phyloP scores from a whole-genome alignment of 2,888 invertebrate species.

The Sarcophaga caerulescens region DNA sequence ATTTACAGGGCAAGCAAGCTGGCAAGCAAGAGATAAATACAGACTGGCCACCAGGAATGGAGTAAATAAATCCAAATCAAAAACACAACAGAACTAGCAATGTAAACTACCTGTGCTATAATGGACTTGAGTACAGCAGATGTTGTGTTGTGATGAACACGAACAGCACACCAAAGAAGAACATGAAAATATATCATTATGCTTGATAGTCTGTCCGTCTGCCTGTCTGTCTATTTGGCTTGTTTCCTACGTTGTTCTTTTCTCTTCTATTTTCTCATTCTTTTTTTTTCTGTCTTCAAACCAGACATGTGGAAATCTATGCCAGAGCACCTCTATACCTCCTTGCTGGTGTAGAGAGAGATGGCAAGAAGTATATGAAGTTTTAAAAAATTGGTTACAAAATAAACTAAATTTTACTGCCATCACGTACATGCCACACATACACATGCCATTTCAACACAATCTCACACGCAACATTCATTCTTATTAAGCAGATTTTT shows the following conservation, averaged over 20 bases:
- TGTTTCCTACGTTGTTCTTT: background rate
- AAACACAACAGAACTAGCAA: background rate
- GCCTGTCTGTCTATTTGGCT: background rate
- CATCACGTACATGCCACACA: constrained; percentile 31
- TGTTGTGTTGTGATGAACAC: background rate
- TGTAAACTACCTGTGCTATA: constrained; percentile 19
- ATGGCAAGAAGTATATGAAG: background rate
- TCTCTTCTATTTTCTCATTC: background rate
- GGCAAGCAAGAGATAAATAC: background rate
- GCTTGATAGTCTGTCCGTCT: background rate
- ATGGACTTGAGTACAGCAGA: background rate
- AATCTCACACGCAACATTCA: background rate
- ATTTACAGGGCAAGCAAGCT: background rate
- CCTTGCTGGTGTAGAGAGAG: no score
- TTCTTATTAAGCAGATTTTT: background rate
- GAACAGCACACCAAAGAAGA: background rate
- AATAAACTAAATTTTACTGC: constrained; percentile 45
- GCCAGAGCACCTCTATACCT: no score
- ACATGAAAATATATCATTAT: constrained; percentile 4
- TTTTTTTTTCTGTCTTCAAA: background rate
- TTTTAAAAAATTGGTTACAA: constrained; percentile 25
- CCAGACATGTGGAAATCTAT: background rate
- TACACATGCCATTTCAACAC: constrained; percentile 1
- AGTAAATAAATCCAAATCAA: constrained; percentile 37
- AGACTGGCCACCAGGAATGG: background rate